A percentile compares a stretch with the other conserved stretches of the same genome.
phyloP scores from a whole-genome alignment of 1,140 invertebrate genomes.

The Cephus cinctus region DNA sequence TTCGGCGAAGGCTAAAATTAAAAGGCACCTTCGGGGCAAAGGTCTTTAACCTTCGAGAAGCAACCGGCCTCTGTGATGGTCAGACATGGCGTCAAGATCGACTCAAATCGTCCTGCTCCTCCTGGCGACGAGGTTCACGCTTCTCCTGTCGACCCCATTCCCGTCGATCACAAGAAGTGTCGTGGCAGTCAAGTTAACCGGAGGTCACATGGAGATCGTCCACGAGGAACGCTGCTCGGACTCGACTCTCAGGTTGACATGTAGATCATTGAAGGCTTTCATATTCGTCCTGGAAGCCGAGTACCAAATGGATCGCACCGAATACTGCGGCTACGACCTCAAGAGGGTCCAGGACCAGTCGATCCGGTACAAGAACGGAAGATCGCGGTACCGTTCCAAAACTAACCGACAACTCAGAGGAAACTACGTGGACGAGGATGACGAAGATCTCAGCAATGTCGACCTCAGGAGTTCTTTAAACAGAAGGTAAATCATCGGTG shows the following conservation, averaged over 20 bases:
- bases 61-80: conserved; percentile 33
- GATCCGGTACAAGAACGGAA: conserved; percentile 2
- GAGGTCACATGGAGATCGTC: conserved; percentile 45
- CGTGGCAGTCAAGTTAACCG: conserved; percentile 31
- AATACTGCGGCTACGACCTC: conserved; percentile 31
- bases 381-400: not conserved
- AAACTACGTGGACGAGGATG: conserved; percentile 38
- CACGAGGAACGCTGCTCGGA: conserved; percentile 46
- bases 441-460: conserved; percentile 15
- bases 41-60: not conserved
- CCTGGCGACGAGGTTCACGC: conserved; percentile 14
- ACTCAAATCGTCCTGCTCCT: conserved; percentile 32
- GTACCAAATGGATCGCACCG: conserved; percentile 35
- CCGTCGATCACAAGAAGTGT: conserved; percentile 29
- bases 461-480: conserved; percentile 43
- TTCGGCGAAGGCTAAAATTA: no score
- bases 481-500: no score
- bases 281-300: conserved; percentile 46
- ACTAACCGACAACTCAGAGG: conserved; percentile 27
- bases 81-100: conserved; percentile 38
- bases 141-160: conserved; percentile 13
- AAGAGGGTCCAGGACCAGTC: not conserved
- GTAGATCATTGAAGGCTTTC: conserved; percentile 44
- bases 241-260: conserved; percentile 38
- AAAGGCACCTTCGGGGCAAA: not conserved